Evolutionary conservation across 2,888 invertebrate genomes (phyloP), one percentile per base, ranked within the genome.

Genomic region (Noctua pronuba): DNA sequence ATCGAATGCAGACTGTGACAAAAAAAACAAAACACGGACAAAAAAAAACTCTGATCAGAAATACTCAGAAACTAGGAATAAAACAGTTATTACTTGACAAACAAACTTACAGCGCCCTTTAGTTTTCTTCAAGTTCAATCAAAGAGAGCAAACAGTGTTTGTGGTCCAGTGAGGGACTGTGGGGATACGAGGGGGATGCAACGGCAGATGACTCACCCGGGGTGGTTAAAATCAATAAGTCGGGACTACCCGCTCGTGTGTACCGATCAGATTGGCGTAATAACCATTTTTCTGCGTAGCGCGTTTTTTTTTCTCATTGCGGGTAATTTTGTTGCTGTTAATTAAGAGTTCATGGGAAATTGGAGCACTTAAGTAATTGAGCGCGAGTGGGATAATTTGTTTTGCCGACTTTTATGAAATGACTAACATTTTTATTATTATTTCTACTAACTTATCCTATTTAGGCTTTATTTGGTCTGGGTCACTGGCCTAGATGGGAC

Each of bases 141-240:
- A 95, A 93, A 93, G 93, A 94, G 92, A 92, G 94, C 93, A 95
- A 95, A 95, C 94, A 95, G 89, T 90, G 83, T 88, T 90, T 87
- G 90, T 88, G 90, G 91, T 90, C 91, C 91, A 88, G 72, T 67
- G n/a, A n/a, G 55, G 55, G 55, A 11, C n/a, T 13, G 71, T 80
- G 81, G 81, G 92, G 92, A 87, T 89, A 90, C 80, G 89, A 70
- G 80, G 80, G 90, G 88, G 38, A 74, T 86, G 88, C 89, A 88
- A 72, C 89, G 92, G 90, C 91, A 93, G 94, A 95, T 96, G 95
- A 96, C 93, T 96, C 96, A 96, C 93, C 91, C 90, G 86, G 93
- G 93, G 90, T 86, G 92, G 93, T 93, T 94, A 92, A 92, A 96
- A 96, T 96, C 96, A 96, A 96, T 96, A 96, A 94, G 93, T 88